phyloP scores from a whole-genome alignment of 2,888 invertebrate genomes.

The Acholoe squamosa region DNA sequence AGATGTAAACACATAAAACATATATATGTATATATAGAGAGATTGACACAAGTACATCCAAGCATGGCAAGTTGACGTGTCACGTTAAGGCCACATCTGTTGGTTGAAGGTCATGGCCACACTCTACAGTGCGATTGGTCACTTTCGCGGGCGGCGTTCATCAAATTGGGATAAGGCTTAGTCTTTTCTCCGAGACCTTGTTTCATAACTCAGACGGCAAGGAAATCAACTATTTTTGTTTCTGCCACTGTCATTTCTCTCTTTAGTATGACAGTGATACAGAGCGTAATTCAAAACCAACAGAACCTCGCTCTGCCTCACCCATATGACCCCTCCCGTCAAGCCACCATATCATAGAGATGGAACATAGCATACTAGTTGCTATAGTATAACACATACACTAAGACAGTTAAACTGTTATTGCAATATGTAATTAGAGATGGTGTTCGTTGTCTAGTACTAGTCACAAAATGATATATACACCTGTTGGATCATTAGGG shows the following conservation, averaged over 20 bases:
- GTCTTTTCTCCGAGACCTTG: not conserved
- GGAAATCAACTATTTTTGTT: slow-evolving; percentile 35
- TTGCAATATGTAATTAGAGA: slow-evolving; percentile 5
- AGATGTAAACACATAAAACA: no score
- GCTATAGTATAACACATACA: slow-evolving; percentile 5
- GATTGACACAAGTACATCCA: not conserved
- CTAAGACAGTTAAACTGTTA: slow-evolving; percentile 42
- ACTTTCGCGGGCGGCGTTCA: slow-evolving; percentile 31
- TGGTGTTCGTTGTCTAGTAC: slow-evolving; percentile 46
- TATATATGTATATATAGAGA: not conserved
- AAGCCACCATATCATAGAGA: slow-evolving; percentile 28
- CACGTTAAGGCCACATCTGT: not conserved
- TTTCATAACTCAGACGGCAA: slow-evolving; percentile 5
- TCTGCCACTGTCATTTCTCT: slow-evolving; percentile 24
- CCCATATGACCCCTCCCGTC: not conserved
- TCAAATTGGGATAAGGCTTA: slow-evolving; percentile 46
- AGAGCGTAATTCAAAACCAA: no score
- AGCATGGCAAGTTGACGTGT: not conserved
- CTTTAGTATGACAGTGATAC: not conserved
- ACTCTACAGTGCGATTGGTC: slow-evolving; percentile 2
- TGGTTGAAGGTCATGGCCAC: not conserved
- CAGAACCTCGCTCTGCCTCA: no score
- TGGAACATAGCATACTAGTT: slow-evolving; percentile 13
- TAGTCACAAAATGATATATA: slow-evolving; percentile 28
- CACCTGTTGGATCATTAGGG: slow-evolving; percentile 7